phyloP scores from a whole-genome alignment of 2,888 invertebrate genomes.

The Deilephila elpenor region DNA sequence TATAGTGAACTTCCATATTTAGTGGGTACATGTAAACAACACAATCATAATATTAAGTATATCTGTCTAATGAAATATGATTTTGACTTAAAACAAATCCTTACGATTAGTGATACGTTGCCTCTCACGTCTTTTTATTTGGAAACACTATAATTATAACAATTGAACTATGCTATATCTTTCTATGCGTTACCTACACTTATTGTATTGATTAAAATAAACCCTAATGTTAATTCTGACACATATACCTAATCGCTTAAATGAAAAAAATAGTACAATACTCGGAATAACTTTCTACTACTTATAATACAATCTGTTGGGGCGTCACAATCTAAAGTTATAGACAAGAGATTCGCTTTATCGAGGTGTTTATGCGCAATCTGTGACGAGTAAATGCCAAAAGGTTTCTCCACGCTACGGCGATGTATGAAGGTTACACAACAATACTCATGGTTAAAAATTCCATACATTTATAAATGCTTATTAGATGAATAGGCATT shows the following conservation, averaged over 20 bases:
- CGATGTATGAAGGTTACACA: slow-evolving; percentile 10
- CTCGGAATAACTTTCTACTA: slow-evolving; percentile 23
- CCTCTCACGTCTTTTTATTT: no score
- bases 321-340: slow-evolving; percentile 14
- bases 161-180: no score
- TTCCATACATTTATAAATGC: background rate
- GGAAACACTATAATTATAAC: no score
- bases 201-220: background rate
- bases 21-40: no score
- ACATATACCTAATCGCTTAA: background rate
- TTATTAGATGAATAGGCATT: background rate
- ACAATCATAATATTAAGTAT: no score
- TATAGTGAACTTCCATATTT: no score
- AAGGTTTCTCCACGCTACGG: slow-evolving; percentile 4
- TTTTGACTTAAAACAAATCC: no score
- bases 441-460: slow-evolving; percentile 1
- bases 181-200: no score
- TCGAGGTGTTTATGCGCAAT: slow-evolving; percentile 30
- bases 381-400: slow-evolving; percentile 17
- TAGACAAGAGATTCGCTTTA: slow-evolving; percentile 31
- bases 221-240: background rate
- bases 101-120: no score
- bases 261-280: background rate
- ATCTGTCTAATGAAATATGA: no score
- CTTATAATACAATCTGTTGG: slow-evolving; percentile 22